Conservation (phyloP, 2,888 invertebrate genomes). For the Magallana nippona region DNA sequence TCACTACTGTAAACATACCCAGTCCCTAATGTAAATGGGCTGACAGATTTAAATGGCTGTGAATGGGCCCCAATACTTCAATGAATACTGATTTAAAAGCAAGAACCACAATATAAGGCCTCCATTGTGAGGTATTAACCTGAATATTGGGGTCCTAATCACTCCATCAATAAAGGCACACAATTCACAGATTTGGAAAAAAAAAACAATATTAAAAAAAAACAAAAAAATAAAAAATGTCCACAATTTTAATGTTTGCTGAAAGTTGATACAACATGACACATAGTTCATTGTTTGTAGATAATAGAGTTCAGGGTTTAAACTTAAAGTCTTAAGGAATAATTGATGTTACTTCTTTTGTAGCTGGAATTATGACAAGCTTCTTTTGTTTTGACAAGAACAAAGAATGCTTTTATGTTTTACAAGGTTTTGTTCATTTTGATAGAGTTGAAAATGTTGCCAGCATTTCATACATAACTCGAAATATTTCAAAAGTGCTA, state of each 20-base stretch:
- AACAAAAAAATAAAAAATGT: not conserved
- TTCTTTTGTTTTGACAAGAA: not conserved
- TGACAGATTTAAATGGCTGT: slow-evolving; percentile 29
- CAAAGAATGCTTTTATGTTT: not conserved
- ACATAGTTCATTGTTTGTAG: not conserved
- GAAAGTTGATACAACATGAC: too few relatives aligned
- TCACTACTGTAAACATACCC: not conserved
- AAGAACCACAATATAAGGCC: not conserved
- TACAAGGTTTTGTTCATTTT: not conserved
- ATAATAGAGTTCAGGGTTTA: not conserved
- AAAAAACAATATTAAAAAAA: too few relatives aligned
- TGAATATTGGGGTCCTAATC: slow-evolving; percentile 14
- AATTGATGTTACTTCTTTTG: slow-evolving; percentile 8
- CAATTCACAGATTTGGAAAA: not conserved
- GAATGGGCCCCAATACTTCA: slow-evolving; percentile 8
- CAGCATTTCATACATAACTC: too few relatives aligned
- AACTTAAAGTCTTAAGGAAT: not conserved
- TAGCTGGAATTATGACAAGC: not conserved
- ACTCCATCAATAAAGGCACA: not conserved
- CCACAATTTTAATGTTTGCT: too few relatives aligned
- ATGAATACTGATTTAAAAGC: slow-evolving; percentile 27
- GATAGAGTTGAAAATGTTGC: not conserved
- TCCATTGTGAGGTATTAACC: slow-evolving; percentile 1
- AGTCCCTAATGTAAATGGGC: slow-evolving; percentile 18
- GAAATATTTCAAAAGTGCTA: too few relatives aligned